Percentiles rank a stretch among this genome's conserved stretches.
These are phyloP conservation scores for Cariama cristata DNA, from an alignment of 2,113 vertebrate genomes.

Conservation along the genomic window DNA sequence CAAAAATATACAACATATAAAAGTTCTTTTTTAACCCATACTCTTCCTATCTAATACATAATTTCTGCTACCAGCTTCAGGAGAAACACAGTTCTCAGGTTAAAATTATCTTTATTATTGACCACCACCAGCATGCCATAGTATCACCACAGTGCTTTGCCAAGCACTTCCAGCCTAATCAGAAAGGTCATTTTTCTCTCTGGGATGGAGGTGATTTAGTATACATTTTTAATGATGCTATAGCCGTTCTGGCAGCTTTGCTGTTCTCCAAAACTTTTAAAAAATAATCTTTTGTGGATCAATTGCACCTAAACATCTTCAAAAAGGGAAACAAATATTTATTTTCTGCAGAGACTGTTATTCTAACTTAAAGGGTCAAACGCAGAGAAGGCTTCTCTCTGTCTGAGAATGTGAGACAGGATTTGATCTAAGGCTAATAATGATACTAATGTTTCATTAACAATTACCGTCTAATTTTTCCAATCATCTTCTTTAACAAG, in stretches of 20 bases:
- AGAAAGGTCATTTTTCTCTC: slow-evolving; percentile 6
- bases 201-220: not conserved
- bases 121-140: not conserved
- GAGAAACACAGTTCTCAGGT: not conserved
- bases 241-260: not conserved
- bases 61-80: not conserved
- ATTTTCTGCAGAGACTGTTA: not conserved
- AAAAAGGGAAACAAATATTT: not conserved
- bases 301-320: not conserved
- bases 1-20: not conserved
- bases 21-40: not conserved
- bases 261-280: not conserved
- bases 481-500: not conserved
- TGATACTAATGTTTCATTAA: not conserved
- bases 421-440: not conserved
- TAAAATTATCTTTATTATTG: not conserved
- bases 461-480: not conserved
- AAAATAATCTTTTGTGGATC: not conserved
- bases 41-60: not conserved
- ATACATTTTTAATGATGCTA: slow-evolving; percentile 22
- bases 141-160: not conserved
- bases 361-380: not conserved
- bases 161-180: not conserved
- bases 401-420: not conserved
- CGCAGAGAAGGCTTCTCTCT: not conserved